Evolutionary conservation across 2,888 invertebrate species (phyloP), one percentile per base, ranked within the genome.

Genomic region (Serripes groenlandicus): DNA sequence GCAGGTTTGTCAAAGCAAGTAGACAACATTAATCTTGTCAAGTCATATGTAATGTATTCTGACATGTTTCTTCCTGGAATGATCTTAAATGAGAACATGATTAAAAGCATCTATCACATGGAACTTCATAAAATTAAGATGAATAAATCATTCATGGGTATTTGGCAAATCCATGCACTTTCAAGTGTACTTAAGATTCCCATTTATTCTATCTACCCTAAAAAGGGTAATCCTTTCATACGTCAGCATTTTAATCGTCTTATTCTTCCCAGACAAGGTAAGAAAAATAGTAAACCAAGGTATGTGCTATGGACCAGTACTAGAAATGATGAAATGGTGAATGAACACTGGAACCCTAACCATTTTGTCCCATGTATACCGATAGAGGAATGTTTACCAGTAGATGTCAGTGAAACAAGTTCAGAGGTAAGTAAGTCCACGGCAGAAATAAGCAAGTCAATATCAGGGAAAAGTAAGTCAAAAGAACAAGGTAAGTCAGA

Each of bases 161-260:
- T 64, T 2, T 64, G 64, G 64, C 64, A 64, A 35, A 9, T 64
- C 1, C 34, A 32, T 70, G 26, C 81, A 26, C 68, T 81, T 35
- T 30, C 76, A 4, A 76, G 66, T 68, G 69, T 73, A 21, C 62
- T 81, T 21, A 34, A 81, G n/a, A 70, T 69, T 30, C 74, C 69
- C 70, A 54, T 77, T 18, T 56, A 64, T 26, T 72, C 70, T 30
- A 49, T 68, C 42, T 81, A 77, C 62, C 81, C 81, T 32, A 56
- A 70, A 28, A 32, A 64, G 37, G 78, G 78, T 4, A 78, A 71
- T 64, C 71, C 74, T 28, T 52, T 62, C 21, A 75, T 77, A 23
- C 21, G 62, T 28, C 35, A 23, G 42, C 58, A 75, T 54, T 60
- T 78, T 11, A n/a, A 82, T 42, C 68, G 82, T 37, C 21, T 68